A percentile compares a stretch with the other conserved stretches of the same genome.
Conservation (phyloP, 2,888 invertebrate species). For the Eristalis intricaria region DNA sequence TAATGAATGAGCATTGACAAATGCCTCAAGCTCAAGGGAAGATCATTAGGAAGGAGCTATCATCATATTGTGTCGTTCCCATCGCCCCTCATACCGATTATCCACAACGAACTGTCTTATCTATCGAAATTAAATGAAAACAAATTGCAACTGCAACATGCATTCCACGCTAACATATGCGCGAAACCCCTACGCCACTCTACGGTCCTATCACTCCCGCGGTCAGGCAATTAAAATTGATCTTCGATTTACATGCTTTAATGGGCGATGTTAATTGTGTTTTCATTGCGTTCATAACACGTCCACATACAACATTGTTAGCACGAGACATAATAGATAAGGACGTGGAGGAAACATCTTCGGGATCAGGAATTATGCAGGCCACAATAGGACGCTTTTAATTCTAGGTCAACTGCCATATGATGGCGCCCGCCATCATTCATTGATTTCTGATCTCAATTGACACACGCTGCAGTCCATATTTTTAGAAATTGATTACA, state of each 20-base stretch:
- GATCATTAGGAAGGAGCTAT: slow-evolving; percentile 43
- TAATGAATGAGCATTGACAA: slow-evolving; percentile 38
- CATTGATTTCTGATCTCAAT: slow-evolving; percentile 6
- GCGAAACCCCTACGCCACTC: background rate
- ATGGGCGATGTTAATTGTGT: slow-evolving; percentile 44
- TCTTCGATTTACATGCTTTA: slow-evolving; percentile 65
- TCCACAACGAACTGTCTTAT: slow-evolving; percentile 34
- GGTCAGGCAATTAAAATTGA: slow-evolving; percentile 53
- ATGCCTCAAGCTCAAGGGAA: slow-evolving; percentile 44
- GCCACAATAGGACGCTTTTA: background rate
- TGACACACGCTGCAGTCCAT: slow-evolving; percentile 6
- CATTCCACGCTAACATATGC: slow-evolving; percentile 50
- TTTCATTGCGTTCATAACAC: slow-evolving; percentile 35
- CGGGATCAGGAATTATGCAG: slow-evolving; percentile 20
- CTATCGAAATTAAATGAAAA: slow-evolving; percentile 56
- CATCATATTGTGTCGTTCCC: slow-evolving; percentile 27
- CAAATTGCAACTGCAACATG: slow-evolving; percentile 65
- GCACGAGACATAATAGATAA: slow-evolving; percentile 49
- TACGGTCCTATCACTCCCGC: slow-evolving; percentile 40
- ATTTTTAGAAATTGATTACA: slow-evolving; percentile 45
- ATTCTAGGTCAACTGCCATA: slow-evolving; percentile 5
- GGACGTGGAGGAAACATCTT: slow-evolving; percentile 6
- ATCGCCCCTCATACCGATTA: slow-evolving; percentile 13
- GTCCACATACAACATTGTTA: slow-evolving; percentile 34
- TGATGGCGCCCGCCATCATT: slow-evolving; percentile 2